Evolutionary conservation across 2,797 vertebrate genomes (phyloP).

Genomic region (Brotula barbata): DNA sequence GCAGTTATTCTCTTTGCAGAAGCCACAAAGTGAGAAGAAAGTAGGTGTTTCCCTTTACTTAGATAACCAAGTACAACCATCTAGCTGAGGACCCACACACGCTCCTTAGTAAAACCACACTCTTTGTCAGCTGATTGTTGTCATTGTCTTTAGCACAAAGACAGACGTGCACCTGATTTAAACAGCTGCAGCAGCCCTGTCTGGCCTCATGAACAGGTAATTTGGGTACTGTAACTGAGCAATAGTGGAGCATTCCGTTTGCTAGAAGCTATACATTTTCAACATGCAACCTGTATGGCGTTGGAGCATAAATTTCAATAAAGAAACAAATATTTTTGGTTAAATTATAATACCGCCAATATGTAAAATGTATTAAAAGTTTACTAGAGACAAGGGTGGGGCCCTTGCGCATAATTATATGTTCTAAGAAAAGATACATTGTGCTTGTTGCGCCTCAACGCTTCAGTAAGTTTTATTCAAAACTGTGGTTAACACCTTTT

Average conservation of each 20-base stretch:
- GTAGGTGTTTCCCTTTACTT: constrained; percentile 61
- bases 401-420: constrained; percentile 37
- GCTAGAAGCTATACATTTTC: neutral
- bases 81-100: no score
- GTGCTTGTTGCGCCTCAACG: constrained; percentile 52
- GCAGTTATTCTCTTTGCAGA: constrained; percentile 62
- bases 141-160: constrained; percentile 22
- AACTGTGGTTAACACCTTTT: constrained; percentile 73
- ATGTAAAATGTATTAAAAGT: constrained; percentile 36
- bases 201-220: neutral
- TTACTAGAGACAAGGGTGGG: constrained; percentile 58
- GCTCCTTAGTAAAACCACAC: constrained; percentile 41
- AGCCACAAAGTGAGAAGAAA: constrained; percentile 73
- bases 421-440: constrained; percentile 45
- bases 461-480: constrained; percentile 51
- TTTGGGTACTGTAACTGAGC: neutral
- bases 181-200: neutral
- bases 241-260: constrained; percentile 9
- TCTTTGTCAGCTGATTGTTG: constrained; percentile 1
- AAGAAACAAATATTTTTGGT: constrained; percentile 4
- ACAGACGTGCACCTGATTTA: no score
- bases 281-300: neutral
- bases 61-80: no score
- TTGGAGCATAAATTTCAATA: neutral
- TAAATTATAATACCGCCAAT: constrained; percentile 5